Percentiles rank a stretch among this genome's conserved stretches.
These are phyloP conservation scores for Leptinotarsa lineolata DNA, from an alignment of 1,140 invertebrate genomes.

Conservation along the genomic window DNA sequence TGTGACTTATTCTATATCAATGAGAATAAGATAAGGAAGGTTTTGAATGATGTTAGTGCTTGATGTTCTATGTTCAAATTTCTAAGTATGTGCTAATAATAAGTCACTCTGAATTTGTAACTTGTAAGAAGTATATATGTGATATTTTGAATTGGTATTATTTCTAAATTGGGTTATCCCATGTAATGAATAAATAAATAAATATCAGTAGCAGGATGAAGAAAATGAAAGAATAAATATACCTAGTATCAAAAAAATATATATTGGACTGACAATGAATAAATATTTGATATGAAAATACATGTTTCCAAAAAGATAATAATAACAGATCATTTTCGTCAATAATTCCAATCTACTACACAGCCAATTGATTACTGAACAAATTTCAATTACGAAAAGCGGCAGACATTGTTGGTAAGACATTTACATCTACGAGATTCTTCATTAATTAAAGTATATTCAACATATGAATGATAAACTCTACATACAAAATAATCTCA, in stretches of 20 bases:
- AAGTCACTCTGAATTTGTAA: no score
- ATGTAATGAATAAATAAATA: no score
- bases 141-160: no score
- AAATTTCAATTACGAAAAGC: background rate
- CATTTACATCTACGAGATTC: conserved; percentile 6
- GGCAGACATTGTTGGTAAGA: background rate
- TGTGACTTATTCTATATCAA: no score
- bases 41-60: no score
- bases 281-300: background rate
- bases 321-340: conserved; percentile 2
- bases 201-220: no score
- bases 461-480: background rate
- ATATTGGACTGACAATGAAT: background rate
- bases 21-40: no score
- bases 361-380: conserved; percentile 5
- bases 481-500: background rate
- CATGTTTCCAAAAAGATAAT: conserved; percentile 1
- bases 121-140: no score
- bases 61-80: no score
- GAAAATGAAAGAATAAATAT: background rate
- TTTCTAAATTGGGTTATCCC: no score
- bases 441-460: background rate
- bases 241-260: conserved; percentile 4
- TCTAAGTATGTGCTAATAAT: no score
- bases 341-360: conserved; percentile 4